Evolutionary conservation across 2,888 invertebrate species (phyloP), one percentile per base, ranked within the genome.

Genomic region (Hemithea aestivaria): DNA sequence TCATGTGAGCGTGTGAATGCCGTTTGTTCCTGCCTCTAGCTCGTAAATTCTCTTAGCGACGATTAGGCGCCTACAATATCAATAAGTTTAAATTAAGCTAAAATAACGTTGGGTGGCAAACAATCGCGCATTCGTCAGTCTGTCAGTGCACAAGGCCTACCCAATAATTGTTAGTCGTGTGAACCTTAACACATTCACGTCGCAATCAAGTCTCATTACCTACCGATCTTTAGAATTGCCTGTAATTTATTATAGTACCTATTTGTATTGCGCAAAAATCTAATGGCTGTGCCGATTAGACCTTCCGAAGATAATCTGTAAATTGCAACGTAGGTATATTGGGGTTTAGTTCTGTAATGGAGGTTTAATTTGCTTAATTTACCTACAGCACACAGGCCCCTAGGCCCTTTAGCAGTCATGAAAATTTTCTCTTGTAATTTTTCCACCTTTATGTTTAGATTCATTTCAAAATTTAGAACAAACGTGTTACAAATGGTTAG

Each of bases 81-180:
- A n/a, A n/a, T n/a, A n/a, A n/a, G n/a, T n/a, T n/a, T n/a, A n/a
- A n/a, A n/a, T n/a, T n/a, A n/a, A 45, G 35, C 12, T 41, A 45
- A 45, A 42, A 40, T 31, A 33, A 33, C 29, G 41, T 31, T 29
- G 23, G 42, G 40, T 40, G 29, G 42, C 40, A 45, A 65, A 83
- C 79, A 82, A 80, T 82, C 70, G 68, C 61, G 65, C 72, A 75
- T 81, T 75, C 69, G 76, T 83, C 68, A 66, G 70, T 71, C 71
- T 76, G 79, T 80, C 80, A 72, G 58, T 52, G 51, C 55, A 51
- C 83, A 83, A 84, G 84, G 84, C 75, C 80, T 66, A 51, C 50
- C 53, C 58, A 63, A 66, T 69, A 62, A 76, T 75, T 74, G 70
- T 67, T 58, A 36, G 40, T 58, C 79, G 78, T 83, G 82, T 64